phyloP scores from a whole-genome alignment of 1,140 invertebrate species.

The Drosophila sulfurigaster region DNA sequence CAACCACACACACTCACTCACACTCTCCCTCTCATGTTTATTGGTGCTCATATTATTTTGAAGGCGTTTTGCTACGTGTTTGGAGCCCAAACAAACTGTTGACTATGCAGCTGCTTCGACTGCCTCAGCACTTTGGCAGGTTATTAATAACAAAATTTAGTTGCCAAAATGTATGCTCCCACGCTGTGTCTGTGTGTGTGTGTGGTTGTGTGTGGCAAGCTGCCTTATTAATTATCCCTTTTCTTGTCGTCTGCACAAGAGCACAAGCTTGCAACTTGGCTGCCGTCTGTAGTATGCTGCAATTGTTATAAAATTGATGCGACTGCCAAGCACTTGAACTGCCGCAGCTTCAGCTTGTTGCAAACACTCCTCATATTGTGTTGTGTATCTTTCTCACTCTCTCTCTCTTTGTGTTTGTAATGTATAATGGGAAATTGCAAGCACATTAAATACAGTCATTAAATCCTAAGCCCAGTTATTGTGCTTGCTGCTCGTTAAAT shows the following conservation, averaged over 20 bases:
- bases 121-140: neutral
- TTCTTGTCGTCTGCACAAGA: constrained; percentile 8
- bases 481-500: constrained; percentile 35
- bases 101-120: constrained; percentile 21
- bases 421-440: constrained; percentile 26
- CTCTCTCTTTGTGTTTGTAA: neutral
- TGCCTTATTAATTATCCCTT: constrained; percentile 35
- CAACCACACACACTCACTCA: neutral
- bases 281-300: neutral
- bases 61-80: constrained; percentile 28
- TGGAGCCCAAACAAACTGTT: constrained; percentile 29
- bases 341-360: constrained; percentile 1
- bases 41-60: constrained; percentile 37
- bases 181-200: neutral
- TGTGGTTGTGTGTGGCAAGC: neutral
- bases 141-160: constrained; percentile 66
- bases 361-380: neutral
- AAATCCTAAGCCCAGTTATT: constrained; percentile 37
- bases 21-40: constrained; percentile 16
- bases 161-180: constrained; percentile 40
- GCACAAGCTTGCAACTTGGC: neutral
- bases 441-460: constrained; percentile 50
- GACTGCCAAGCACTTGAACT: neutral
- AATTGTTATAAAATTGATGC: constrained; percentile 26
- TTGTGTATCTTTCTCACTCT: neutral